phyloP scores from a whole-genome alignment of 2,888 invertebrate genomes.

The Hoplodrina blanda region DNA sequence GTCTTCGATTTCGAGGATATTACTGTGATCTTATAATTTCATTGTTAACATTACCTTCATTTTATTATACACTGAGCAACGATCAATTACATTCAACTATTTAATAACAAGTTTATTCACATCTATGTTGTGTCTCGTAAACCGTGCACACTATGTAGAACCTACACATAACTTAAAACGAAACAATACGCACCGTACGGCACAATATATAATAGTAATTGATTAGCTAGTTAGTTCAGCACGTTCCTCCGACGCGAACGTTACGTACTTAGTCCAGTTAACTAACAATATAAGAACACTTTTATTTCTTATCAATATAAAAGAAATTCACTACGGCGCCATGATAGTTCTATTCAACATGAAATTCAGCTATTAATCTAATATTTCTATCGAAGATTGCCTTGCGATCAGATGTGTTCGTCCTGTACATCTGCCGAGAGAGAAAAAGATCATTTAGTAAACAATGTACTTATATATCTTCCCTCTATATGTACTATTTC shows the following conservation, averaged over 20 bases:
- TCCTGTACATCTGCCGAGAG: slow-evolving; percentile 93
- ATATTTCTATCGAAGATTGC: slow-evolving; percentile 75
- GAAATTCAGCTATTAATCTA: slow-evolving; percentile 68
- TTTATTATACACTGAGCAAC: slow-evolving; percentile 74
- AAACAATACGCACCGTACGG: slow-evolving; percentile 53
- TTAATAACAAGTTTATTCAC: slow-evolving; percentile 67
- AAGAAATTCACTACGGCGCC: slow-evolving; percentile 72
- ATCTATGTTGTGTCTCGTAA: slow-evolving; percentile 53
- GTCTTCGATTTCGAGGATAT: slow-evolving; percentile 51
- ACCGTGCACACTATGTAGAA: slow-evolving; percentile 61
- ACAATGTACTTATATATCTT: slow-evolving; percentile 44
- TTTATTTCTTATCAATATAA: slow-evolving; percentile 82
- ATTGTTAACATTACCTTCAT: slow-evolving; percentile 48
- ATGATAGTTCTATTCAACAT: slow-evolving; percentile 69
- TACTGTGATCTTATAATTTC: slow-evolving; percentile 44
- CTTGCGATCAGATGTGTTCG: slow-evolving; percentile 92
- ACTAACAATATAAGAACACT: slow-evolving; percentile 88
- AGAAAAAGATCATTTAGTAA: slow-evolving; percentile 90
- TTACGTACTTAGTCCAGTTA: slow-evolving; percentile 67
- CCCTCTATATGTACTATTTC: slow-evolving; percentile 50
- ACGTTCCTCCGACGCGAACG: slow-evolving; percentile 51
- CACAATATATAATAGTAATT: slow-evolving; percentile 62
- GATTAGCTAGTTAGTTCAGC: slow-evolving; percentile 59
- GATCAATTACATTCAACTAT: slow-evolving; percentile 73
- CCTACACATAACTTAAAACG: slow-evolving; percentile 59